Percentiles rank a stretch among this genome's conserved stretches.
phyloP scores from a whole-genome alignment of 2,113 vertebrate species.

The Nannospalax galili region DNA sequence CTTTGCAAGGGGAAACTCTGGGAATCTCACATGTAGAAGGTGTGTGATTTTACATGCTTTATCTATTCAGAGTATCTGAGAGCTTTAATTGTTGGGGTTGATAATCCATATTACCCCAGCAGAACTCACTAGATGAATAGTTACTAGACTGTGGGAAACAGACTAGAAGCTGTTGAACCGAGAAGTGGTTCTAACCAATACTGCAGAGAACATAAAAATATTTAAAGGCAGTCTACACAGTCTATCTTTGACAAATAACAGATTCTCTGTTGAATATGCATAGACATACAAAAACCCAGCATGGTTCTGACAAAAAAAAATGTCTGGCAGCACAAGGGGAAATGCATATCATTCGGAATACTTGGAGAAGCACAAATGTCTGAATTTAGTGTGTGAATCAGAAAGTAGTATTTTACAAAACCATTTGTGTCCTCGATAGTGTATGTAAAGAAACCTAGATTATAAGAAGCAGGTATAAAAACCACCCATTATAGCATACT shows the following conservation, averaged over 20 bases:
- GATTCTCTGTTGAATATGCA: slow-evolving; percentile 46
- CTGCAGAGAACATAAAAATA: neutral
- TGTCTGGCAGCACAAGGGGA: slow-evolving; percentile 10
- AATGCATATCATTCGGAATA: slow-evolving; percentile 28
- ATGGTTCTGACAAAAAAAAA: slow-evolving; percentile 27
- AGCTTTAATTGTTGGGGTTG: neutral
- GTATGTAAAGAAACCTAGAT: slow-evolving; percentile 4
- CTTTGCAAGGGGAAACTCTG: slow-evolving; percentile 36
- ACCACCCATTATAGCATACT: slow-evolving; percentile 8
- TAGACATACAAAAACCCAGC: neutral
- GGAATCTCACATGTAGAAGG: neutral
- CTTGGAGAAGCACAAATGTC: slow-evolving; percentile 33
- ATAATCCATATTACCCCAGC: neutral
- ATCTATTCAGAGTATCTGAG: neutral
- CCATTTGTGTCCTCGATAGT: neutral
- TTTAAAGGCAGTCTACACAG: neutral
- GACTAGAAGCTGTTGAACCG: neutral
- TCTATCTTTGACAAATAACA: neutral
- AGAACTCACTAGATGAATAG: neutral
- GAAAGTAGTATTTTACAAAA: slow-evolving; percentile 60
- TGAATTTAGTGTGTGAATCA: slow-evolving; percentile 10
- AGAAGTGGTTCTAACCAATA: slow-evolving; percentile 39
- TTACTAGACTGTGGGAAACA: neutral
- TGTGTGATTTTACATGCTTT: neutral
- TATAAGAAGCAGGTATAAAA: slow-evolving; percentile 33